Evolutionary conservation across 1,140 invertebrate genomes (phyloP), one percentile per base, ranked within the genome.

Genomic region (Penaeus vannamei): DNA sequence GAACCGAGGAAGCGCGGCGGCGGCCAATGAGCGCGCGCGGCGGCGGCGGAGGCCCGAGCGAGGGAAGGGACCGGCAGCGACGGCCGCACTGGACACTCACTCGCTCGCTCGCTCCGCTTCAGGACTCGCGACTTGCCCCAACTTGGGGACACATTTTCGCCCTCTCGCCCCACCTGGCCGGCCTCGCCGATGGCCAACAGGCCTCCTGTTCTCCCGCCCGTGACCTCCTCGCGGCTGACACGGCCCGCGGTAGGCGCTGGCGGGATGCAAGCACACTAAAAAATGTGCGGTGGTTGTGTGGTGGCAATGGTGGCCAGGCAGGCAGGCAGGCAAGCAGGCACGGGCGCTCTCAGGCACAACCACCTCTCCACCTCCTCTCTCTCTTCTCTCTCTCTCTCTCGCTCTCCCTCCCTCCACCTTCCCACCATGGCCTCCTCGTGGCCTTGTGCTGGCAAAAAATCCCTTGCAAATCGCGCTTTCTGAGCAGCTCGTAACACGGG

Each of bases 11-110:
- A 46, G n/a, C 26, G 42, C n/a, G 8, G 77, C 23, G 82, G 79
- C 85, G 77, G 79, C 91, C 91, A 91, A 91, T 91, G 66, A 86
- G 62, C 66, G 84, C 36, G 69, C 80, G 83, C 86, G 89, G 86
- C 86, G 72, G 85, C 79, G 22, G 29, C 14, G 69, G 36, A 32
- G 76, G 72, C 64, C 69, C 80, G 82, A 85, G 72, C 81, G 76
- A 85, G 81, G 76, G 88, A 81, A 85, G 59, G 76, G 26, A 29
- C 10, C 46, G 46, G 46, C 42, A 46, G 42, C 42, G 32, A 66
- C 72, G 72, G 83, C 77, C 83, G 46, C 76, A 85, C 77, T 76
- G 81, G 81, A 76, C 81, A 84, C n/a, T 32, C 64, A 69, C 23
- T 29, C 64, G 64, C 59, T 42, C 66, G 82, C 42, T 79, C 72